These are phyloP conservation scores for Staurois parvus DNA, from an alignment of 2,797 vertebrate genomes.

Conservation along the genomic window DNA sequence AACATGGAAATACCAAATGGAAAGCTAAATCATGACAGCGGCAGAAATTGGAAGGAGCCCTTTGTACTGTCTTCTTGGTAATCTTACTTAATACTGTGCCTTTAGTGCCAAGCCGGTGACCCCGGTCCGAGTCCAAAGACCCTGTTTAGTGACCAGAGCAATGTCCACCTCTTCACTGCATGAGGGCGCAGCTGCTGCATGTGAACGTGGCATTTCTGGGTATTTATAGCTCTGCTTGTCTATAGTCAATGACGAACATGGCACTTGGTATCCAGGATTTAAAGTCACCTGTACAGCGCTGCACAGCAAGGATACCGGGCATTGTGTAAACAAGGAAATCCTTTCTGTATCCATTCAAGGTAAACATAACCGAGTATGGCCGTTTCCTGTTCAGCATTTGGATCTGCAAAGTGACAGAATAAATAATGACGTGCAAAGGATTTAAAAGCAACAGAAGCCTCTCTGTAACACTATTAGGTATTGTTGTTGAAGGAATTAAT, in stretches of 20 bases:
- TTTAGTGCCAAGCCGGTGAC: not conserved
- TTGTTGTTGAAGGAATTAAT: too few species aligned
- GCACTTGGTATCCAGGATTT: not conserved
- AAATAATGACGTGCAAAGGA: too few species aligned
- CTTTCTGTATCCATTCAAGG: too few species aligned
- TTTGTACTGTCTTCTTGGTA: not conserved
- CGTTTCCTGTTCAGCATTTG: too few species aligned
- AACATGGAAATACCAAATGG: not conserved
- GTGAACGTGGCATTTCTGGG: not conserved
- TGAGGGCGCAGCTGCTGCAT: slow-evolving; percentile 4
- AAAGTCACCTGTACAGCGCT: too few species aligned
- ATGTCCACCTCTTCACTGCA: not conserved
- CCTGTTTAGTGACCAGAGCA: not conserved
- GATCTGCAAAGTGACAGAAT: too few species aligned
- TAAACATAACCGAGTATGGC: too few species aligned
- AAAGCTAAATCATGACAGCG: not conserved
- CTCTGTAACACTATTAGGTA: too few species aligned
- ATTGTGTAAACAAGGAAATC: too few species aligned
- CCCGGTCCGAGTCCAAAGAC: not conserved
- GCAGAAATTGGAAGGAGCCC: not conserved
- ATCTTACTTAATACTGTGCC: not conserved
- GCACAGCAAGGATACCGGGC: too few species aligned
- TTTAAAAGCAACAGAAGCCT: too few species aligned
- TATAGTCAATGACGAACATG: not conserved
- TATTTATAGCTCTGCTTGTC: not conserved